Percentiles rank a stretch among this genome's conserved stretches.
Evolutionary conservation across 2,888 invertebrate genomes (phyloP).

Genomic region (Vannuccia rotundouncinata): DNA sequence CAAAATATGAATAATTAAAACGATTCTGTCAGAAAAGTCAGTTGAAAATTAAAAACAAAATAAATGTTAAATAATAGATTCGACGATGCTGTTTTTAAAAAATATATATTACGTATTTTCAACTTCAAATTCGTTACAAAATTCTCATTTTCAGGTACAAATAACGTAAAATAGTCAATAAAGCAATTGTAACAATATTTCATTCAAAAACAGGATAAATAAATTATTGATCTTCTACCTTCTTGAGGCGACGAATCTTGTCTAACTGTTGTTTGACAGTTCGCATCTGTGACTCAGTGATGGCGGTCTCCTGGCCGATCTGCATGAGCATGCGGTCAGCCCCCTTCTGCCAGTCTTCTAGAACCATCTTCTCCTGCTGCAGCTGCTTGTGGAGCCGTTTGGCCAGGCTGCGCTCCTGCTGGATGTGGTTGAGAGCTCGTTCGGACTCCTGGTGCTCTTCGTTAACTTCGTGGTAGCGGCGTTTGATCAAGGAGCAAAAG

Average conservation of each 20-base stretch:
- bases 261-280: conserved; percentile 53
- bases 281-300: conserved; percentile 55
- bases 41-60: background rate
- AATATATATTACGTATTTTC: too few species aligned
- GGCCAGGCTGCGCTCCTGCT: conserved; percentile 51
- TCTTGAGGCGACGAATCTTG: conserved; percentile 51
- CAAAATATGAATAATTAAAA: background rate
- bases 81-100: too few species aligned
- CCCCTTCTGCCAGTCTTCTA: conserved; percentile 54
- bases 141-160: too few species aligned
- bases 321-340: conserved; percentile 53
- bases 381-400: conserved; percentile 51
- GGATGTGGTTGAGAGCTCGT: conserved; percentile 50
- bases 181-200: too few species aligned
- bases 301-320: conserved; percentile 57
- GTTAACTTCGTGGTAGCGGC: conserved; percentile 45
- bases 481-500: conserved; percentile 49
- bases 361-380: conserved; percentile 54
- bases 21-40: background rate
- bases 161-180: too few species aligned
- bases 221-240: too few species aligned
- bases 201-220: too few species aligned
- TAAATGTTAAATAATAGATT: too few species aligned
- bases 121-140: too few species aligned
- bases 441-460: conserved; percentile 44